These are phyloP conservation scores for Trachops cirrhosus DNA, from an alignment of 2,797 vertebrate species.

Conservation along the genomic window DNA sequence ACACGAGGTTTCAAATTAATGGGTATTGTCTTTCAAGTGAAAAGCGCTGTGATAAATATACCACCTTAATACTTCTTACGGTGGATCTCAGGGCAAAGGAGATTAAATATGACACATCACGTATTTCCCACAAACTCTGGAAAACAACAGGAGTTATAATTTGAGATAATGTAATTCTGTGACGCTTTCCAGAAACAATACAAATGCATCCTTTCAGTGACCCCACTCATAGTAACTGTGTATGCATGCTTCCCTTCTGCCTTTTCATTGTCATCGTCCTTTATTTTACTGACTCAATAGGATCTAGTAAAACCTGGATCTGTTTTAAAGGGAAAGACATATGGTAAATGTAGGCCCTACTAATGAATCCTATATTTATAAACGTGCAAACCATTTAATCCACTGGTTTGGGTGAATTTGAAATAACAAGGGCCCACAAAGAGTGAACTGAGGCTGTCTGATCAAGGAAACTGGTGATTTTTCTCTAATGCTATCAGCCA, in stretches of 20 bases:
- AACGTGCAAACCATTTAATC: background rate
- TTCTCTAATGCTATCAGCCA: background rate
- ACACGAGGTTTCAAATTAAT: constrained; percentile 53
- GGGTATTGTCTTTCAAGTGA: constrained; percentile 60
- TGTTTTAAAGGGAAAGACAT: background rate
- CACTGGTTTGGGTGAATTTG: background rate
- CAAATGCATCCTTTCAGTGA: constrained; percentile 4
- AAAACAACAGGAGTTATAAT: constrained; percentile 69
- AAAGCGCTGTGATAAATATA: constrained; percentile 65
- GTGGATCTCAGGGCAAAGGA: constrained; percentile 62
- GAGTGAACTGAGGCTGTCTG: background rate
- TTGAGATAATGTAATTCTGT: constrained; percentile 57
- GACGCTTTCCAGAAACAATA: constrained; percentile 42
- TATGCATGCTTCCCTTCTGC: background rate
- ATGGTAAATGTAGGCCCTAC: background rate
- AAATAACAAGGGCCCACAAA: background rate
- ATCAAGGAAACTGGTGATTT: background rate
- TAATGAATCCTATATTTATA: constrained; percentile 6
- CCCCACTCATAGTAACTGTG: background rate
- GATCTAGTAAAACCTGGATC: background rate
- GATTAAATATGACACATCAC: constrained; percentile 62
- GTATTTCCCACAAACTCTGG: constrained; percentile 67
- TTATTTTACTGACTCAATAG: constrained; percentile 45
- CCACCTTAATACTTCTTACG: constrained; percentile 67
- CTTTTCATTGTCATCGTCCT: background rate